phyloP scores from a whole-genome alignment of 2,888 invertebrate genomes.

The Chymomyza fuscimana region DNA sequence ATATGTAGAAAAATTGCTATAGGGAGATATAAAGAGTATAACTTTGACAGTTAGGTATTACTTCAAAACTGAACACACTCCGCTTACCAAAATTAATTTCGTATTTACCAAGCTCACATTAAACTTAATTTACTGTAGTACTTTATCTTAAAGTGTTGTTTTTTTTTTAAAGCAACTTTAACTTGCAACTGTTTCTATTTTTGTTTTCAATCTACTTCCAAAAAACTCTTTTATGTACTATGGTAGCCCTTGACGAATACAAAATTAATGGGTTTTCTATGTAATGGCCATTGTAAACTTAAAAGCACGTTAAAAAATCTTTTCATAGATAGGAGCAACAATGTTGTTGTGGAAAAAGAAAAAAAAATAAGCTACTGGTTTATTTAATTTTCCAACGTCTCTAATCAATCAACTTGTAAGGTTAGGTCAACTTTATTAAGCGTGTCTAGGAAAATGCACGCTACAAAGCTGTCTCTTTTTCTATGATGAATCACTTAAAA shows the following conservation, averaged over 20 bases:
- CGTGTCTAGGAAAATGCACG: background rate
- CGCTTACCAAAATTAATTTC: too few relatives aligned
- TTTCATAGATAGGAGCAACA: background rate
- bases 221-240: background rate
- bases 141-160: too few relatives aligned
- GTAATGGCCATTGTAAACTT: background rate
- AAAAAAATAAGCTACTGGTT: background rate
- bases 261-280: background rate
- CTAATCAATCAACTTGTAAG: constrained; percentile 5
- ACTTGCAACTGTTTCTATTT: background rate
- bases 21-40: too few relatives aligned
- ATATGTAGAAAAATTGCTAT: too few relatives aligned
- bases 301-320: background rate
- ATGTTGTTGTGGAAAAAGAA: background rate
- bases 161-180: background rate
- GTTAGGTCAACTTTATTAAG: background rate
- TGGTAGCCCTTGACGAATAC: background rate
- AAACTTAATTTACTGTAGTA: too few relatives aligned
- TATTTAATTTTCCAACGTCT: constrained; percentile 1
- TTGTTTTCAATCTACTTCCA: background rate
- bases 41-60: too few relatives aligned
- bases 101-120: too few relatives aligned
- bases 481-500: background rate
- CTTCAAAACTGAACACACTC: too few relatives aligned
- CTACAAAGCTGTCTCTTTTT: background rate